Percentiles rank a stretch among this genome's conserved stretches.
Evolutionary conservation across 2,888 invertebrate genomes (phyloP).

Genomic region (Falcaria lacertinaria): DNA sequence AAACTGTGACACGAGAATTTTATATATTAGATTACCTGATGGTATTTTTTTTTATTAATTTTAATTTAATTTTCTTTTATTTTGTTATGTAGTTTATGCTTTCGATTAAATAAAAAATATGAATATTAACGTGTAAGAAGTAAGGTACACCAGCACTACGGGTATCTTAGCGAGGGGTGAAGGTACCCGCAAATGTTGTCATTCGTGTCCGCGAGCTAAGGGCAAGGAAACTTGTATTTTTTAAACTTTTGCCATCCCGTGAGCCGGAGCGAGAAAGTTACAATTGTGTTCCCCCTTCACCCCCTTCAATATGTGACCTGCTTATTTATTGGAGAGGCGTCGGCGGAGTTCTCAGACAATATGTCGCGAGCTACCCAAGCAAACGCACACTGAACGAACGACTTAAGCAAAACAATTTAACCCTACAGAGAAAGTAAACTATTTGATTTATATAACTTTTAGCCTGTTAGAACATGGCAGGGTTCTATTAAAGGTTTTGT

Average conservation of each 20-base stretch:
- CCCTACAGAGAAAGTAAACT: slow-evolving; percentile 56
- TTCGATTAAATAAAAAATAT: slow-evolving; percentile 11
- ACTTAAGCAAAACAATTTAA: slow-evolving; percentile 69
- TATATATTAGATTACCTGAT: no score
- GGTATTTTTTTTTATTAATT: no score
- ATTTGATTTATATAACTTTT: slow-evolving; percentile 60
- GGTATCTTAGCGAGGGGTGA: background rate
- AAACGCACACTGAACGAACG: slow-evolving; percentile 52
- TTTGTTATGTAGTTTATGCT: background rate
- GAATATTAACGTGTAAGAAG: background rate
- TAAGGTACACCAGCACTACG: background rate
- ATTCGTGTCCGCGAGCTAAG: slow-evolving; percentile 39
- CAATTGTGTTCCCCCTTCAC: slow-evolving; percentile 75
- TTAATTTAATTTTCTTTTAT: no score
- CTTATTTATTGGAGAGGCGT: slow-evolving; percentile 77
- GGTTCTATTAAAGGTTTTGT: slow-evolving; percentile 9
- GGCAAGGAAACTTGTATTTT: slow-evolving; percentile 72
- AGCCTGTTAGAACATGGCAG: no score
- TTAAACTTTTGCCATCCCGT: slow-evolving; percentile 74
- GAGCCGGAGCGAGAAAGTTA: slow-evolving; percentile 72
- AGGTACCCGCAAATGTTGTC: slow-evolving; percentile 51
- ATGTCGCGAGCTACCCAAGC: slow-evolving; percentile 69
- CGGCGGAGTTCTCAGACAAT: slow-evolving; percentile 76
- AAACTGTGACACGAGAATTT: no score
- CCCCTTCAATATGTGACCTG: slow-evolving; percentile 79